phyloP scores from a whole-genome alignment of 2,888 invertebrate species.

The Calameuta filiformis region DNA sequence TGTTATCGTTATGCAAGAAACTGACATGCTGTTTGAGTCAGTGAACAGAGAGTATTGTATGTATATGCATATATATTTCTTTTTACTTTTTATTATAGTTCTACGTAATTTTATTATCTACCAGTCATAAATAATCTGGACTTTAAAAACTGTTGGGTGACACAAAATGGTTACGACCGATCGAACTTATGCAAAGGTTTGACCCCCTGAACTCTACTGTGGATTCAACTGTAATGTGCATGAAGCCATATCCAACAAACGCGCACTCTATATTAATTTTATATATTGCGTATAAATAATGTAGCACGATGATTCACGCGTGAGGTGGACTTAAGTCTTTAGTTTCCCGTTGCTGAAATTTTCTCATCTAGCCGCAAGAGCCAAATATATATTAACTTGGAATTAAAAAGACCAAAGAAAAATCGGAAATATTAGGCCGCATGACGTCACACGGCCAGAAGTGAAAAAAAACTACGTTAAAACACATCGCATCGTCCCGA shows the following conservation, averaged over 20 bases:
- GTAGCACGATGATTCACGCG: background rate
- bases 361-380: background rate
- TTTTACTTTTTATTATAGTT: background rate
- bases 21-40: background rate
- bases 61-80: background rate
- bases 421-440: background rate
- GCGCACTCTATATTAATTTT: background rate
- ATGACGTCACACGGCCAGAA: background rate
- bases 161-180: background rate
- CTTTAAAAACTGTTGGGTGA: background rate
- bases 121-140: background rate
- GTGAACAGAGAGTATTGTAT: background rate
- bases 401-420: background rate
- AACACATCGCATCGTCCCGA: background rate
- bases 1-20: background rate
- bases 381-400: background rate
- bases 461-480: background rate
- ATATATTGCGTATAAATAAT: background rate
- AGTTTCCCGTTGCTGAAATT: background rate
- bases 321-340: background rate
- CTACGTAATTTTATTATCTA: background rate
- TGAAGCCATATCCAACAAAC: background rate
- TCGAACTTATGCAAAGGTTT: background rate
- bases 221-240: background rate
- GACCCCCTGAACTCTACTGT: background rate